Percentiles rank a stretch among this genome's conserved stretches.
Conservation (phyloP, 2,113 vertebrate species). For the Eulemur macaco region DNA sequence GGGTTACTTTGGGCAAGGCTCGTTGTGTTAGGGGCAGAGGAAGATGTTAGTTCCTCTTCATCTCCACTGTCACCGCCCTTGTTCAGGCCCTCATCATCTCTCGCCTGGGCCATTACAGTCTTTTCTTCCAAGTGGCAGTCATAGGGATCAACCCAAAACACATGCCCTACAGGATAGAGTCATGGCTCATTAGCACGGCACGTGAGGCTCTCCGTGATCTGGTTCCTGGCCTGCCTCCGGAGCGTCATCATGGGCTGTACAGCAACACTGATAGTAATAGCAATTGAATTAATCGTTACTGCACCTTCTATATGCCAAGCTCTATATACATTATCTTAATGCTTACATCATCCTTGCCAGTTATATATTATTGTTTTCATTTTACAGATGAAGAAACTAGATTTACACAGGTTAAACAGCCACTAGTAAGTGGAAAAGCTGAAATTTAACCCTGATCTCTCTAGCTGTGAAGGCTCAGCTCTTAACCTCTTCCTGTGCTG, state of each 20-base stretch:
- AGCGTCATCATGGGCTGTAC: not conserved
- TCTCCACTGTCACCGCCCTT: accelerated
- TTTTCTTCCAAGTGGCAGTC: not conserved
- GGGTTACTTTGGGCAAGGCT: not conserved
- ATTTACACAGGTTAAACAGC: not conserved
- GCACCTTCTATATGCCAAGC: not conserved
- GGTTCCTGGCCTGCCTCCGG: not conserved
- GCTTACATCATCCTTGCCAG: not conserved
- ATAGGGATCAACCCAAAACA: not conserved
- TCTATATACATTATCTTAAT: not conserved
- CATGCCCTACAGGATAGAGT: not conserved
- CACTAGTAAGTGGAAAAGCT: not conserved
- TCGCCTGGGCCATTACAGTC: not conserved
- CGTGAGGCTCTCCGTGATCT: not conserved
- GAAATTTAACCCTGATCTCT: not conserved
- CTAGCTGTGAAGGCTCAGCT: not conserved
- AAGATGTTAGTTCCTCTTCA: not conserved
- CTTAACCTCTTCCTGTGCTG: not conserved
- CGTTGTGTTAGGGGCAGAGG: not conserved
- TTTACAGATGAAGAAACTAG: not conserved
- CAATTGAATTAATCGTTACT: not conserved
- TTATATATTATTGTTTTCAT: not conserved
- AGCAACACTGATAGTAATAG: not conserved
- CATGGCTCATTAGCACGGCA: not conserved
- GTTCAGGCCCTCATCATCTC: not conserved